Percentiles rank a stretch among this genome's conserved stretches.
Evolutionary conservation across 2,888 invertebrate genomes (phyloP).

Genomic region (Raillietiella orientalis): DNA sequence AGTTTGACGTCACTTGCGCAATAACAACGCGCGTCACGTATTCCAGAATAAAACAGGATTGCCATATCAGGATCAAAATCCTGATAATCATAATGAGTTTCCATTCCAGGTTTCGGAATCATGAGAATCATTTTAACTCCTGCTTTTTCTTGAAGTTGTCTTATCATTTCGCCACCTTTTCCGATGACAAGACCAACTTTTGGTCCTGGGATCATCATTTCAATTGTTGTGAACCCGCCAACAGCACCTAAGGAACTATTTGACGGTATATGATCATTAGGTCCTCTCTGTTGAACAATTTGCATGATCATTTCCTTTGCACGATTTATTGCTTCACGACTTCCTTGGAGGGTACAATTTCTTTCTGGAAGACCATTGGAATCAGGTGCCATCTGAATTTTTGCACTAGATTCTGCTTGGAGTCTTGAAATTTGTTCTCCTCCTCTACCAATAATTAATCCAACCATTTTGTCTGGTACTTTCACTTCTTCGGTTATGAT

Average conservation of each 20-base stretch:
- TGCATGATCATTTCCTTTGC: neutral
- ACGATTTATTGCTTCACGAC: constrained; percentile 36
- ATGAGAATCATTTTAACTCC: constrained; percentile 99
- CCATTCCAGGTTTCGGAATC: too few relatives aligned
- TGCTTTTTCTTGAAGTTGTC: constrained; percentile 69
- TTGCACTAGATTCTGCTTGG: constrained; percentile 80
- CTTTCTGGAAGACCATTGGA: constrained; percentile 46
- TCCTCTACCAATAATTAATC: constrained; percentile 74
- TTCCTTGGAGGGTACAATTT: constrained; percentile 60
- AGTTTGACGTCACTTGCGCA: too few relatives aligned
- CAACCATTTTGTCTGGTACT: constrained; percentile 83
- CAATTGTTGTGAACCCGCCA: constrained; percentile 20
- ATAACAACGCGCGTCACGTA: too few relatives aligned
- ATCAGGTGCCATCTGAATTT: constrained; percentile 86
- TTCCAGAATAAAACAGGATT: too few relatives aligned
- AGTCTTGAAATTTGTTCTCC: constrained; percentile 82
- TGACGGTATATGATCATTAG: neutral
- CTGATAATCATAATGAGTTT: too few relatives aligned
- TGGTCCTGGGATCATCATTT: constrained; percentile 81
- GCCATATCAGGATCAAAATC: too few relatives aligned
- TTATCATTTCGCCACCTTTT: constrained; percentile 95
- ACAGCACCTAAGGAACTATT: constrained; percentile 8
- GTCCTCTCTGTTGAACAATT: neutral
- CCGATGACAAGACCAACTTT: constrained; percentile 96
- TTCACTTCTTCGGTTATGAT: constrained; percentile 40